phyloP scores from a whole-genome alignment of 2,797 vertebrate genomes.

The Spondyliosoma cantharus region DNA sequence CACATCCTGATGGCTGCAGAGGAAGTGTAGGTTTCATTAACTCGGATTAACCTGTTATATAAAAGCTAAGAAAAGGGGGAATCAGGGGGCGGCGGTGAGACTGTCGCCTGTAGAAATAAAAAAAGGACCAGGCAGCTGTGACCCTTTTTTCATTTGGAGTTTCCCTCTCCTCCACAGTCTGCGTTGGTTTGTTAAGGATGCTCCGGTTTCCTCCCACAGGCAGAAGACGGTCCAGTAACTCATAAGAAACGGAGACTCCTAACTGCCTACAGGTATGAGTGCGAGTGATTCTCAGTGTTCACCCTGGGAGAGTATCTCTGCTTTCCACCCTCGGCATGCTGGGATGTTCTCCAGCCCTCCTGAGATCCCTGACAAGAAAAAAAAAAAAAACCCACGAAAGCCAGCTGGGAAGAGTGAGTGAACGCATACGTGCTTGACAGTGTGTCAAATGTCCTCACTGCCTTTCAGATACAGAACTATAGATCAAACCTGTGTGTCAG shows the following conservation, averaged over 20 bases:
- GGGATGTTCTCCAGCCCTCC: constrained; percentile 22
- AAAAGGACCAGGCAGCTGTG: constrained; percentile 1
- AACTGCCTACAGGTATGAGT: constrained; percentile 59
- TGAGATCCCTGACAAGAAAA: constrained; percentile 39
- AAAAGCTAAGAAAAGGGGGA: constrained; percentile 2
- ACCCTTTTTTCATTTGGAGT: constrained; percentile 39
- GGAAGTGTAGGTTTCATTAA: constrained; percentile 5
- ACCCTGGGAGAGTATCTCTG: constrained; percentile 29
- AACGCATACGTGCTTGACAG: constrained; percentile 42
- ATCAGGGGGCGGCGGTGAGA: neutral
- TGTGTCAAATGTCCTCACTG: constrained; percentile 35
- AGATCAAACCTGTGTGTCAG: constrained; percentile 46
- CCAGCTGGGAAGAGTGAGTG: constrained; percentile 1
- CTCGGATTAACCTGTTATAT: constrained; percentile 8
- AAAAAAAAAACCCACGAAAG: constrained; percentile 4
- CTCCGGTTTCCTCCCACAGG: constrained; percentile 61
- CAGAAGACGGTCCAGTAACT: constrained; percentile 46
- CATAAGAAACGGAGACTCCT: constrained; percentile 43
- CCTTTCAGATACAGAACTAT: constrained; percentile 22
- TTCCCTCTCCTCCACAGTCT: constrained; percentile 45
- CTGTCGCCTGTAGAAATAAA: constrained; percentile 16
- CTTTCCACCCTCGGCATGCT: constrained; percentile 29
- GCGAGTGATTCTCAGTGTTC: constrained; percentile 49
- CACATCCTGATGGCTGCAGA: neutral
- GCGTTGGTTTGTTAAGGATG: constrained; percentile 31